Base-by-base conservation (phyloP, 1,140 invertebrate genomes). In the Brachystomella parvula region DNA sequence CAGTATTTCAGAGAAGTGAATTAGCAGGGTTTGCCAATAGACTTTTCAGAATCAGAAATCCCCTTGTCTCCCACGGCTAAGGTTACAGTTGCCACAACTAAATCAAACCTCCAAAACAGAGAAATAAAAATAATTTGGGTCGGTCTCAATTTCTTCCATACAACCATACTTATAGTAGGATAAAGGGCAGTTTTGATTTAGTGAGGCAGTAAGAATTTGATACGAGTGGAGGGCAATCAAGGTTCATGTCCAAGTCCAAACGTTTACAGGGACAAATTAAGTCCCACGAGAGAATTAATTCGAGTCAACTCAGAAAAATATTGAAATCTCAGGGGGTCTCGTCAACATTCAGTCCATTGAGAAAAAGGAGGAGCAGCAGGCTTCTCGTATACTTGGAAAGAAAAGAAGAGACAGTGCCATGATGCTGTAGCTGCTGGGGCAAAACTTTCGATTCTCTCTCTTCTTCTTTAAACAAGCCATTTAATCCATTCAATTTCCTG, bases 211-310 rank as follows among this genome's bases (percentile, higher is more conserved):
- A 12, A 12, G 9, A 9, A 44, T n/a, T 44, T 9, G n/a, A 9
- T 44, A 44, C 39, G 39, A 44, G n/a, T 12, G n/a, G 9, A 12
- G n/a, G 39, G 39, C 39, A 44, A 44, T 44, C 39, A 9, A n/a
- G 9, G n/a, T 12, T 44, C 39, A 44, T 44, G 9, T 9, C 9
- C 9, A 12, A 44, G 39, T 44, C 39, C 39, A 44, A 44, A 44
- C 39, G n/a, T 44, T 44, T 44, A 44, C 9, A n/a, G 39, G 39
- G n/a, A n/a, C 39, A 44, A 44, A 44, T 44, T 44, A 44, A 44
- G 39, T 44, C 39, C 39, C 39, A 44, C 39, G 39, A 44, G 39
- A 44, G 39, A n/a, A n/a, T n/a, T n/a, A n/a, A n/a, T n/a, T n/a
- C n/a, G n/a, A n/a, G 39, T 44, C n/a, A n/a, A 44, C 9, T 44